These are phyloP conservation scores for Drosophila acutilabella DNA, from an alignment of 2,888 invertebrate genomes.

Conservation along the genomic window DNA sequence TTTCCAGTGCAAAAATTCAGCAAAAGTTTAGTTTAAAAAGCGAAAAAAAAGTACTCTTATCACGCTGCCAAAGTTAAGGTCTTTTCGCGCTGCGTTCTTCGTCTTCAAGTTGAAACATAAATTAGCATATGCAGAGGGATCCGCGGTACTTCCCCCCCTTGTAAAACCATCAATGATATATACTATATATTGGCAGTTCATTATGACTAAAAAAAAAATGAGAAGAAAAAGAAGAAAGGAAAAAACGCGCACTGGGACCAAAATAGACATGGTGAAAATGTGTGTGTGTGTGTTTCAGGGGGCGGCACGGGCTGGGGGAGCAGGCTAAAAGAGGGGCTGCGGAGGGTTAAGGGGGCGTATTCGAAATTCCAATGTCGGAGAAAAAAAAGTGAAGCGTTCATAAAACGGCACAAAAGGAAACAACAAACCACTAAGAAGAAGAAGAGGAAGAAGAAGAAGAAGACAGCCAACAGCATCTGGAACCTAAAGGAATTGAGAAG, in stretches of 20 bases:
- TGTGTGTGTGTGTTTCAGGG: not conserved
- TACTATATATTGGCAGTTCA: slow-evolving; percentile 57
- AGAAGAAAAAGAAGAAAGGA: not conserved
- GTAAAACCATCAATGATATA: slow-evolving; percentile 19
- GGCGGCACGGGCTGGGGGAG: not conserved
- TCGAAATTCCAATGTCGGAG: slow-evolving; percentile 62
- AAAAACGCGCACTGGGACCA: slow-evolving; percentile 32
- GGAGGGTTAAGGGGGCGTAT: not conserved
- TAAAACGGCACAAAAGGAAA: slow-evolving; percentile 71
- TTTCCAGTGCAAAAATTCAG: no score
- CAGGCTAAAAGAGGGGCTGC: not conserved
- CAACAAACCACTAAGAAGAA: slow-evolving; percentile 59
- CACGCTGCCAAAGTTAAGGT: not conserved
- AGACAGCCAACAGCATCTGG: slow-evolving; percentile 34
- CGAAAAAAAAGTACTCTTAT: not conserved
- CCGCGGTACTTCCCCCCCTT: not conserved
- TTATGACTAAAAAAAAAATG: slow-evolving; percentile 28
- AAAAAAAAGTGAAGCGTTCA: slow-evolving; percentile 70
- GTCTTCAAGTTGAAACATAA: slow-evolving; percentile 57
- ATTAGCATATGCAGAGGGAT: slow-evolving; percentile 58
- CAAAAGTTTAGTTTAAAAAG: slow-evolving; percentile 1
- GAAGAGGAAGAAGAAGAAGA: slow-evolving; percentile 11
- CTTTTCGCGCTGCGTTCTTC: slow-evolving; percentile 8
- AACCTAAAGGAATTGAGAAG: slow-evolving; percentile 37
- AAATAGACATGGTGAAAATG: slow-evolving; percentile 56